Evolutionary conservation across 2,113 vertebrate genomes (phyloP).

Genomic region (Scolopax mira): DNA sequence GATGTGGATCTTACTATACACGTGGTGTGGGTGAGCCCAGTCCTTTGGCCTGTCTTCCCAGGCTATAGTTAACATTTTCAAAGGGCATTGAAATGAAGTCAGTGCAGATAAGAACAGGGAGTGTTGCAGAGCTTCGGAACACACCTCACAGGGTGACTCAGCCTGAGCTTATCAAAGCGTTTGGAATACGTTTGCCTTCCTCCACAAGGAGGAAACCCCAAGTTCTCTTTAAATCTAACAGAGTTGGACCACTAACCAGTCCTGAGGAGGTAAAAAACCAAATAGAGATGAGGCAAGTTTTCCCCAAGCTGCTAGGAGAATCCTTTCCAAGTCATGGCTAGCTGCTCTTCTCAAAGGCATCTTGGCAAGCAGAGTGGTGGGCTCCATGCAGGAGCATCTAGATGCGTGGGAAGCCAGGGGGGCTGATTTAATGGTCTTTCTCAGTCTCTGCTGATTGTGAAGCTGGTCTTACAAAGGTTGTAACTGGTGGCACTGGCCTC

Average conservation of each 20-base stretch:
- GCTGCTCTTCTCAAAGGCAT: not conserved
- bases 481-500: not conserved
- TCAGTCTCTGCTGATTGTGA: not conserved
- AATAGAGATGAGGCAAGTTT: not conserved
- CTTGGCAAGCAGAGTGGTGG: not conserved
- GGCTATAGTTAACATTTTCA: not conserved
- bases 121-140: not conserved
- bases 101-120: not conserved
- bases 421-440: not conserved
- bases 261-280: not conserved
- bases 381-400: not conserved
- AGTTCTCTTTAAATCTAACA: not conserved
- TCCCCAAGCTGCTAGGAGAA: not conserved
- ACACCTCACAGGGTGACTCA: not conserved
- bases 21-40: not conserved
- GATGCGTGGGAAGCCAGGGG: fast-evolving
- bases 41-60: not conserved
- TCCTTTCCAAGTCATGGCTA: not conserved
- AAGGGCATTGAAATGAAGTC: not conserved
- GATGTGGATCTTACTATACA: fast-evolving
- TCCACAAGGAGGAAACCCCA: not conserved
- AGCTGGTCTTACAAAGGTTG: not conserved
- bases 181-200: not conserved
- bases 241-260: not conserved
- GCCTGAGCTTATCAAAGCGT: not conserved